phyloP scores from a whole-genome alignment of 2,797 vertebrate species.

The Danio aesculapii region DNA sequence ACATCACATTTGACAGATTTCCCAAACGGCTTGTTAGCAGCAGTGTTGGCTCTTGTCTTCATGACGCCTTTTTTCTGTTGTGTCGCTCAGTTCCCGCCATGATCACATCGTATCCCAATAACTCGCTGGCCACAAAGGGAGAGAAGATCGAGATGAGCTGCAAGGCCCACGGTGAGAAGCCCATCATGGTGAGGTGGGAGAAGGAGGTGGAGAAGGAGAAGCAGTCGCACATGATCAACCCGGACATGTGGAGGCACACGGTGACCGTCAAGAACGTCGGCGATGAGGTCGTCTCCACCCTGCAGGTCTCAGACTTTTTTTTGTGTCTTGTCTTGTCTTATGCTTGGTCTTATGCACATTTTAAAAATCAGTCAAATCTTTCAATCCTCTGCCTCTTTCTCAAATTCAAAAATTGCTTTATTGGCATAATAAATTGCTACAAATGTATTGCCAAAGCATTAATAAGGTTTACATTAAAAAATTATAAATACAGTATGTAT shows the following conservation, averaged over 20 bases:
- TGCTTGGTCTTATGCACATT: background rate
- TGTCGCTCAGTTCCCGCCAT: constrained; percentile 90
- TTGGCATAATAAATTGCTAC: too few relatives aligned
- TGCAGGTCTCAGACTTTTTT: constrained; percentile 81
- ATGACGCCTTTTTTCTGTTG: background rate
- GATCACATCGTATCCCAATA: constrained; percentile 98
- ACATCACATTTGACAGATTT: too few relatives aligned
- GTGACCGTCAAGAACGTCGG: constrained; percentile 94
- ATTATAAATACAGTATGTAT: too few relatives aligned
- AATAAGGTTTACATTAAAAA: too few relatives aligned
- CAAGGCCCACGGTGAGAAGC: constrained; percentile 93
- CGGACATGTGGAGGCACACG: constrained; percentile 91
- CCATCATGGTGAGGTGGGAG: constrained; percentile 98
- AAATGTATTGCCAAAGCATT: too few relatives aligned
- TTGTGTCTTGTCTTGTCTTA: background rate
- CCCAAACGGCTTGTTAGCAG: too few relatives aligned
- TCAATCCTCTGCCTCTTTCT: background rate
- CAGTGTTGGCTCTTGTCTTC: background rate
- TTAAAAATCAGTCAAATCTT: background rate
- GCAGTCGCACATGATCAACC: constrained; percentile 85
- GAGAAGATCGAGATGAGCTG: constrained; percentile 98
- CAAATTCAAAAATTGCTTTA: too few relatives aligned
- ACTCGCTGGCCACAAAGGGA: constrained; percentile 95
- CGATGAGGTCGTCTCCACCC: constrained; percentile 94
- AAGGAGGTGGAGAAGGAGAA: constrained; percentile 97